Conservation (phyloP, 2,888 invertebrate genomes). For the Lampropteryx suffumata region DNA sequence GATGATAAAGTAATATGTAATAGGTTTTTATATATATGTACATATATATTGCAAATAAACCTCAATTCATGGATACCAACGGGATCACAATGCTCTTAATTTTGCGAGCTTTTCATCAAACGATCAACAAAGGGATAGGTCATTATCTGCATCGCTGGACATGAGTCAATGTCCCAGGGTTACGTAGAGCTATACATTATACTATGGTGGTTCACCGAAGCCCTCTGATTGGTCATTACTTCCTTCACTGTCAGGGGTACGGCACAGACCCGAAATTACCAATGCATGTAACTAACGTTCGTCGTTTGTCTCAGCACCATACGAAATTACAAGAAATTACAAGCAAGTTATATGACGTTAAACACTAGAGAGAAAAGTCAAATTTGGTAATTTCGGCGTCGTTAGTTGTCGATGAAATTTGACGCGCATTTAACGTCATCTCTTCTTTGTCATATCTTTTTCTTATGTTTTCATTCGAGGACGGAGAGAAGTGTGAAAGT, state of each 20-base stretch:
- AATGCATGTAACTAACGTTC: slow-evolving; percentile 31
- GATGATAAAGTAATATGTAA: too few relatives aligned
- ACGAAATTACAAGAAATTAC: slow-evolving; percentile 23
- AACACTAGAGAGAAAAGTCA: slow-evolving; percentile 11
- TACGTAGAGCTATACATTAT: slow-evolving; percentile 24
- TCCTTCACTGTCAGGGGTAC: slow-evolving; percentile 54
- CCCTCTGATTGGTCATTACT: slow-evolving; percentile 37
- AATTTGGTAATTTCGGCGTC: too few relatives aligned
- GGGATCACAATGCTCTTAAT: slow-evolving; percentile 22
- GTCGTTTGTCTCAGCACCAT: slow-evolving; percentile 31
- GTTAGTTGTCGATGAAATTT: too few relatives aligned
- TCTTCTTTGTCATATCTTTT: too few relatives aligned
- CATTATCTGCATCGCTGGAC: slow-evolving; percentile 57
- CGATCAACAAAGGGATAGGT: slow-evolving; percentile 64
- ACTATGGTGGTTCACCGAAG: slow-evolving; percentile 26
- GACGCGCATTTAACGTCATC: too few relatives aligned
- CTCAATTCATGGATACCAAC: slow-evolving; percentile 16
- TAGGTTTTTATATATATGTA: too few relatives aligned
- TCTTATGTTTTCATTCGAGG: too few relatives aligned
- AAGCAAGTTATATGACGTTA: too few relatives aligned
- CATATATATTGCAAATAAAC: slow-evolving; percentile 19
- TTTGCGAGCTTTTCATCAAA: slow-evolving; percentile 40
- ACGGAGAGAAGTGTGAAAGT: slow-evolving; percentile 26
- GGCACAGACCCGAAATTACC: slow-evolving; percentile 42
- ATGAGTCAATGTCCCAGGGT: slow-evolving; percentile 51